These are phyloP conservation scores for Drepana arcuata DNA, from an alignment of 1,140 invertebrate species.

Conservation along the genomic window DNA sequence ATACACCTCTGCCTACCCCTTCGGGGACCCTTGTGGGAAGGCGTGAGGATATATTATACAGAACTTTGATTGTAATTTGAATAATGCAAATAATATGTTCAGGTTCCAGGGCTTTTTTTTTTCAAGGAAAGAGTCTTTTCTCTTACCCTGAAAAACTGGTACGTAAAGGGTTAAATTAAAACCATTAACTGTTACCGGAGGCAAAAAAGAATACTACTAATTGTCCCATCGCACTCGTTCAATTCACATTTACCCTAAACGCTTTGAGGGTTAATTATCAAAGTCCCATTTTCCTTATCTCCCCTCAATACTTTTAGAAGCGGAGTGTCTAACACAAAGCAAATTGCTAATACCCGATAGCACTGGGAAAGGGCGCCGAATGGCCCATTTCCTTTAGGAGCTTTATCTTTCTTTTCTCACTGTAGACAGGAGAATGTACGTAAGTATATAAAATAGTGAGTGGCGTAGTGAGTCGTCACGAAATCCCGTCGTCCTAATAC, in stretches of 20 bases:
- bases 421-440: conserved; percentile 4
- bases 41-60: conserved; percentile 7
- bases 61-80: not conserved
- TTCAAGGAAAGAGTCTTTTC: not conserved
- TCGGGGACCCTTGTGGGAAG: too few relatives aligned
- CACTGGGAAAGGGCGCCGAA: conserved; percentile 29
- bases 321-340: conserved; percentile 33
- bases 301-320: conserved; percentile 23
- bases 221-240: conserved; percentile 19
- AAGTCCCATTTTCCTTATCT: conserved; percentile 25
- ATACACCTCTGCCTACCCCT: too few relatives aligned
- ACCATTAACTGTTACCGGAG: not conserved
- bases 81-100: too few relatives aligned
- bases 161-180: conserved; percentile 1
- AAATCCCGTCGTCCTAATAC: conserved; percentile 14
- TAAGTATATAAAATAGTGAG: too few relatives aligned
- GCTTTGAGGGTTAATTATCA: conserved; percentile 23
- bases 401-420: conserved; percentile 33
- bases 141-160: not conserved
- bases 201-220: conserved; percentile 17
- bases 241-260: conserved; percentile 24
- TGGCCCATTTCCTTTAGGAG: conserved; percentile 35
- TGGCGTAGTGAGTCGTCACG: conserved; percentile 16
- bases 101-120: too few relatives aligned
- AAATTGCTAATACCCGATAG: conserved; percentile 42